A percentile compares a stretch with the other conserved stretches of the same genome.
phyloP scores from a whole-genome alignment of 2,888 invertebrate genomes.

The Kryphioiulus occultus region DNA sequence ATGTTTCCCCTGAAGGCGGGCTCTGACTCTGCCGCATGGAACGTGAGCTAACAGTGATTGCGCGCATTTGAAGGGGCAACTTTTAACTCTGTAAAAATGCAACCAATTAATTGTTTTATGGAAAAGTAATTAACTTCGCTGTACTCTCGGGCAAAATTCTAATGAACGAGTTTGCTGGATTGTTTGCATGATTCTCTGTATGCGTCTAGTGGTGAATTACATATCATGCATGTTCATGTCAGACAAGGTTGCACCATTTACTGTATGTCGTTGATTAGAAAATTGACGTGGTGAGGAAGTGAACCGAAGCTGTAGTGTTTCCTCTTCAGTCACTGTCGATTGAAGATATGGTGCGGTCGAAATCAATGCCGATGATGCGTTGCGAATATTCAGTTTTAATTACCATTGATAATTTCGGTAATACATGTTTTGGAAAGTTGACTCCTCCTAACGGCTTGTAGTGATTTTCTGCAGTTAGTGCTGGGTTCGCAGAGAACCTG shows the following conservation, averaged over 20 bases:
- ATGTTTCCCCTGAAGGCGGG: neutral
- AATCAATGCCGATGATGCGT: no score
- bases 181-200: neutral
- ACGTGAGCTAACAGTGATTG: neutral
- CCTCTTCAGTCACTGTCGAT: no score
- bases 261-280: neutral
- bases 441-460: no score
- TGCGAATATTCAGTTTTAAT: no score
- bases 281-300: neutral
- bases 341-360: no score
- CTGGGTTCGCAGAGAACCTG: no score
- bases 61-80: neutral
- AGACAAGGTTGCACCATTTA: neutral
- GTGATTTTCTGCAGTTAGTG: no score
- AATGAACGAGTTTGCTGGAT: neutral
- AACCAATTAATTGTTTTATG: neutral
- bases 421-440: no score
- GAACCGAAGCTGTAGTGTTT: no score
- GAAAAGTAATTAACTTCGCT: constrained; percentile 7
- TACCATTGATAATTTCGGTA: no score
- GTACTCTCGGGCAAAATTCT: neutral
- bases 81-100: neutral
- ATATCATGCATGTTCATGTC: no score
- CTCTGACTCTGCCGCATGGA: neutral
- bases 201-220: no score